These are phyloP conservation scores for Apodemus sylvaticus DNA, from an alignment of 2,113 vertebrate genomes.

Conservation along the genomic window DNA sequence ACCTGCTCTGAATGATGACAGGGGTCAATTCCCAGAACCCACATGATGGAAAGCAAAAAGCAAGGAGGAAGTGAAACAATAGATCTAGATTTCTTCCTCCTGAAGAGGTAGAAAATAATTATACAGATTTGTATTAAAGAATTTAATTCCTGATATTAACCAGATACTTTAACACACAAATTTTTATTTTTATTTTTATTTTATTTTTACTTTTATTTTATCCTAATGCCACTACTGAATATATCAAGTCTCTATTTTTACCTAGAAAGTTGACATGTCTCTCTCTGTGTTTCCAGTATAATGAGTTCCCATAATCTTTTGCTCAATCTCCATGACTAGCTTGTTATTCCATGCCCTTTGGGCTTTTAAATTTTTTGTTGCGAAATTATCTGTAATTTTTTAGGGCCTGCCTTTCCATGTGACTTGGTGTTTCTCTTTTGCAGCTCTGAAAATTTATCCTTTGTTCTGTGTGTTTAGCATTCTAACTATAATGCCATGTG, in stretches of 20 bases:
- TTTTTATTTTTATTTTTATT: background rate
- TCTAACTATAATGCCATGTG: background rate
- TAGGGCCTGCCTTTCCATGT: background rate
- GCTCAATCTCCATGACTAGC: background rate
- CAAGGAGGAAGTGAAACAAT: background rate
- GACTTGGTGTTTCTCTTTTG: background rate
- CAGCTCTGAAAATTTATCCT: background rate
- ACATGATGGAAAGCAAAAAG: too few relatives aligned
- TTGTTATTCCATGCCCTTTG: background rate
- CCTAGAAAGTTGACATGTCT: fast-evolving
- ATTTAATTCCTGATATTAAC: background rate
- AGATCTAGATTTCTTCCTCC: background rate
- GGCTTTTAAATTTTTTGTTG: background rate
- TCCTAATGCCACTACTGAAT: background rate
- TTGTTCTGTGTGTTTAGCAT: background rate
- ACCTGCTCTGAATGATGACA: background rate
- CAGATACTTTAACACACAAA: background rate
- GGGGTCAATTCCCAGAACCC: background rate
- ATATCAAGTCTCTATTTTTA: background rate
- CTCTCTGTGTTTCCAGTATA: background rate
- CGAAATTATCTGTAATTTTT: background rate
- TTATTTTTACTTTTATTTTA: background rate
- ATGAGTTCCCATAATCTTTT: background rate
- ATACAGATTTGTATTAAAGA: background rate
- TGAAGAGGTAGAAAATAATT: background rate